Conservation (phyloP, 2,113 vertebrate species). For the Indri indri region DNA sequence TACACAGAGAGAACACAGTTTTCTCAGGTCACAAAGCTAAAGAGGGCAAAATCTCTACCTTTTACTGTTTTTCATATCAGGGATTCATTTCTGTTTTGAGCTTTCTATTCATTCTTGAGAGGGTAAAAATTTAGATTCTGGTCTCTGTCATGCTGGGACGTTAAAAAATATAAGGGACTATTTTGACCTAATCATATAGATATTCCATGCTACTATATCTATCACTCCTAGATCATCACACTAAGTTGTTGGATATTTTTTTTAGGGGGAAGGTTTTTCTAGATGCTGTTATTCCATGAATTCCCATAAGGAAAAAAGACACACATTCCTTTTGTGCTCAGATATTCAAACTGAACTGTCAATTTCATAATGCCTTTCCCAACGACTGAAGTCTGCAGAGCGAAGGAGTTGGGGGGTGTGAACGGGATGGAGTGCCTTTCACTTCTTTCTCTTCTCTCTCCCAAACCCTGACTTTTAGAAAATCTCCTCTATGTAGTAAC, state of each 20-base stretch:
- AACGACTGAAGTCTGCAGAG: neutral
- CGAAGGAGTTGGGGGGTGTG: accelerated
- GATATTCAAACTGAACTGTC: neutral
- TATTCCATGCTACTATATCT: neutral
- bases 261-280: neutral
- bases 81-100: neutral
- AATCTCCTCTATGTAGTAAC: neutral
- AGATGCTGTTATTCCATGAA: neutral
- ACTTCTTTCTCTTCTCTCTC: neutral
- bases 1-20: neutral
- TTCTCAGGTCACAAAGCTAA: neutral
- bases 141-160: neutral
- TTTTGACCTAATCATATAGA: neutral
- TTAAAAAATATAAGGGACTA: neutral
- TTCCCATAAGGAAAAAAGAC: neutral
- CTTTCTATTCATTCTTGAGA: neutral
- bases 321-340: neutral
- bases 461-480: neutral
- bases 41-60: neutral
- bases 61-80: neutral
- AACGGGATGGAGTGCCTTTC: neutral
- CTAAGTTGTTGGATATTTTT: neutral
- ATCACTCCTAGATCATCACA: neutral
- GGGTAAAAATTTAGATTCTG: neutral
- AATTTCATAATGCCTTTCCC: neutral